Evolutionary conservation across 1,140 invertebrate species (phyloP), one percentile per base, ranked within the genome.

Genomic region (Ectropis grisescens): DNA sequence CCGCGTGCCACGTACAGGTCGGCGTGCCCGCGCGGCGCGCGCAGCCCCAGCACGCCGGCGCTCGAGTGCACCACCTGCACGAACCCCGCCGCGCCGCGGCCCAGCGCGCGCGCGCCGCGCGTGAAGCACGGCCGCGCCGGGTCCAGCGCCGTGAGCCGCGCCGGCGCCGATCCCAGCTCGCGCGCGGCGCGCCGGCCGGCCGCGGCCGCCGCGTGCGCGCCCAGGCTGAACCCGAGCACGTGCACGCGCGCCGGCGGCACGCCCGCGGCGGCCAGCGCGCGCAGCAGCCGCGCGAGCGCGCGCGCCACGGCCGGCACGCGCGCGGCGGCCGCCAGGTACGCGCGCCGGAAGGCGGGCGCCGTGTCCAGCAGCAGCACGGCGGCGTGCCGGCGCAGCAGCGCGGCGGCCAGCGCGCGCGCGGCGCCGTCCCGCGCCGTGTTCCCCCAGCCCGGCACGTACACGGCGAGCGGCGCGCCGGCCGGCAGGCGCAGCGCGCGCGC

Each of bases 181-280:
- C 58, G 71, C 33, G 86, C 86, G 0, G 90, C 53, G n/a, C 86
- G 47, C 41, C 89, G 86, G 0, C 91, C 91, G 0, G 90, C 87
- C 40, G 88, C 88, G 0, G 90, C 91, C 3, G 89, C 89, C 1
- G 91, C 87, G 48, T 93, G 91, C 1, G 91, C 91, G 1, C 91
- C 92, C 0, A 93, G 62, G 52, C 90, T 92, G 68, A 93, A 93
- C 1, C 92, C 93, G 22, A 93, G 85, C 1, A 93, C 50, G 60
- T 94, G 91, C 1, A 91, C 83, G 0, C 78, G 41, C 1, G 64
- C 50, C 0, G 83, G 55, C 11, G 68, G 50, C 6, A 81, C 65
- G 0, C 86, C 84, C 2, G 54, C 38, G 0, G 35, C 32, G 11
- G 59, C 22, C 0, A 76, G 22, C 5, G 48, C 61, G 24, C 47